A percentile compares a stretch with the other conserved stretches of the same genome.
Conservation (phyloP, 2,797 vertebrate species). For the Tinamus major region DNA sequence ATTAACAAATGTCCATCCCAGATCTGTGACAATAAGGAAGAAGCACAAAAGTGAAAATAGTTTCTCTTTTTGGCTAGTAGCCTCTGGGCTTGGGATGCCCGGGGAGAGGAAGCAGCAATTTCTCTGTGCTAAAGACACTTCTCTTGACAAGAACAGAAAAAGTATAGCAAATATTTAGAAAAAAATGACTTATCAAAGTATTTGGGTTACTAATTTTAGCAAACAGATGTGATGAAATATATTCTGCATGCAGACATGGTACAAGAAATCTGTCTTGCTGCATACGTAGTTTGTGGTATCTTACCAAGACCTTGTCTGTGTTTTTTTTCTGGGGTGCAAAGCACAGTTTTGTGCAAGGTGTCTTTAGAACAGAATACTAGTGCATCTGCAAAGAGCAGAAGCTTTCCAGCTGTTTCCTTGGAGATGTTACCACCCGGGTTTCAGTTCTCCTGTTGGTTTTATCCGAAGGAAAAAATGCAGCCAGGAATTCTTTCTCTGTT, state of each 20-base stretch:
- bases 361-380: not conserved
- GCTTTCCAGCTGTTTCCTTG: slow-evolving; percentile 54
- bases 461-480: not conserved
- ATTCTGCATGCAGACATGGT: not conserved
- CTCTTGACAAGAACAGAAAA: not conserved
- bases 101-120: not conserved
- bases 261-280: not conserved
- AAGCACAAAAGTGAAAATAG: not conserved
- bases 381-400: not conserved
- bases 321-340: not conserved
- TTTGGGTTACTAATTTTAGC: not conserved
- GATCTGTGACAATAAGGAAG: not conserved
- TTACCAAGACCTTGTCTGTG: not conserved
- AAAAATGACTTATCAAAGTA: not conserved
- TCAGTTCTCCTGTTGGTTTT: not conserved
- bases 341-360: not conserved
- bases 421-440: not conserved
- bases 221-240: not conserved
- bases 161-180: not conserved
- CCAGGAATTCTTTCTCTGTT: not conserved
- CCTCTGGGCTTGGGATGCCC: not conserved
- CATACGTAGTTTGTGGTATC: not conserved
- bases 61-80: not conserved
- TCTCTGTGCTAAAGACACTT: not conserved
- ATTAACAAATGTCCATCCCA: rapidly evolving